phyloP scores from a whole-genome alignment of 1,140 invertebrate species.

The Bombus ignitus region DNA sequence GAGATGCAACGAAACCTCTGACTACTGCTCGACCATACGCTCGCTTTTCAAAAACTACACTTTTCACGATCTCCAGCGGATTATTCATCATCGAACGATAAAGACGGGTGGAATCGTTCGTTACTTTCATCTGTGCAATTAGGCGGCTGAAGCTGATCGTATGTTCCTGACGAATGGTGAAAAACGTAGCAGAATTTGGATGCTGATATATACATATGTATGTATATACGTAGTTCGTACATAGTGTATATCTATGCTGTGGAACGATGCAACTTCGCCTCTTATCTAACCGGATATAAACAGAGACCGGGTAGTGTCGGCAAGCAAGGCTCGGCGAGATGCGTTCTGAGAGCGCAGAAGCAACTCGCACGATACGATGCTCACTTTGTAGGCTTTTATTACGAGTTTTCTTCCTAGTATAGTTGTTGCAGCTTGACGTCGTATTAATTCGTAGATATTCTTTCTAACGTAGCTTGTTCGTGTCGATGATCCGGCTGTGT shows the following conservation, averaged over 20 bases:
- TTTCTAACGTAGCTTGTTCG: background rate
- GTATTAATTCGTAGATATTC: slow-evolving; percentile 12
- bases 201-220: background rate
- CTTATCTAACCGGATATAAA: slow-evolving; percentile 37
- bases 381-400: slow-evolving; percentile 23
- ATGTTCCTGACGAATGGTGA: background rate
- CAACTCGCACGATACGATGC: slow-evolving; percentile 1
- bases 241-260: background rate
- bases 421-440: background rate
- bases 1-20: background rate
- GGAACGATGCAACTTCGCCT: slow-evolving; percentile 13
- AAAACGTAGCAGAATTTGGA: background rate
- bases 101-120: background rate
- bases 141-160: background rate
- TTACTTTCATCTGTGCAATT: slow-evolving; percentile 5
- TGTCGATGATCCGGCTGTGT: too few species aligned
- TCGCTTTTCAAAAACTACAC: slow-evolving; percentile 12
- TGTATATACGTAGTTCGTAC: background rate
- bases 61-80: background rate
- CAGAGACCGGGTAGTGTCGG: background rate
- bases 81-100: background rate
- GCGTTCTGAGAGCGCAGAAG: background rate
- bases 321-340: background rate
- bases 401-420: background rate
- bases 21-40: background rate